Evolutionary conservation across 2,888 invertebrate species (phyloP), one percentile per base, ranked within the genome.

Genomic region (Heteromurus nitidus): DNA sequence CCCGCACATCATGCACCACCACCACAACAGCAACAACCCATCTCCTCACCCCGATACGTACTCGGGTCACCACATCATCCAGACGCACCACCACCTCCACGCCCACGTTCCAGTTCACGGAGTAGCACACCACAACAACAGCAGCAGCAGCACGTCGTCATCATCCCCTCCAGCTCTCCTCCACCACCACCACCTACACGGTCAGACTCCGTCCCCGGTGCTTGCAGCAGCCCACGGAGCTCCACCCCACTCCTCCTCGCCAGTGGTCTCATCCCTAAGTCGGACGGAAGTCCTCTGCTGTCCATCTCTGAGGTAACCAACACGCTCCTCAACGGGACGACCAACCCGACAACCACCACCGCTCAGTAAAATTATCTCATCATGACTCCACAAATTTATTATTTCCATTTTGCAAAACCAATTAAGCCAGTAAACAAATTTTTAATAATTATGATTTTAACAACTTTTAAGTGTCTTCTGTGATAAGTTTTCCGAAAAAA

Each of bases 241-340:
- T 90, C 88, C 90, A 90, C 88, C 89, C n/a, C 47, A 47, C 91
- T 88, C 90, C 89, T 90, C 88, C 89, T 85, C 85, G 73, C 86
- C 88, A 72, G 65, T 26, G 44, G 42, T 65, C 60, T 60, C 31
- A 62, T 86, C 88, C 90, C 89, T 89, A 90, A 91, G 88, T 89
- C 90, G 89, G 92, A 92, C 91, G 91, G 92, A 91, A 93, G 93
- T 92, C 93, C 93, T 91, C 88, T 93, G 91, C 88, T 93, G 91
- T 93, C 93, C 91, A 93, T 94, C 92, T 92, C 93, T 90, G 93
- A 94, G 92, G 93, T 94, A 91, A 94, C 93, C 88, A 93, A 93
- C 90, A 93, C 93, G 88, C 89, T 93, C 88, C 91, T 94, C 44
- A 20, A 20, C 28, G 20, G 28, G 44, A 16, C 11, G 16, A 47